phyloP scores from a whole-genome alignment of 2,888 invertebrate species.

The Gastrophysa polygoni region DNA sequence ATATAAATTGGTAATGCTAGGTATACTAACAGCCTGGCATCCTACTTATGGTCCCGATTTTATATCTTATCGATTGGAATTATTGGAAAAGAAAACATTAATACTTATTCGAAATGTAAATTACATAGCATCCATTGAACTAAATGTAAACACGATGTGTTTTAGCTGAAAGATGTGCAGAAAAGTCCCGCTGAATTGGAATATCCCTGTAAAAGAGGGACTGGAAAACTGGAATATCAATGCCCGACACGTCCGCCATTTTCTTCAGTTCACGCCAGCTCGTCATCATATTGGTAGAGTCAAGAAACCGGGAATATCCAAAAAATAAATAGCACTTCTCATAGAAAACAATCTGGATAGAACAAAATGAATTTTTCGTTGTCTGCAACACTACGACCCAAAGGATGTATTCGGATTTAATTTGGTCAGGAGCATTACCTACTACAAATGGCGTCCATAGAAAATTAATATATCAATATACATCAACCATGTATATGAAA shows the following conservation, averaged over 20 bases:
- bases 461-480: constrained; percentile 4
- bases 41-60: constrained; percentile 54
- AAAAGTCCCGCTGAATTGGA: constrained; percentile 22
- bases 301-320: not conserved
- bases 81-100: not conserved
- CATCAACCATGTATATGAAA: too few relatives aligned
- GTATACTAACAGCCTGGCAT: constrained; percentile 56
- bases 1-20: constrained; percentile 58
- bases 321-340: constrained; percentile 6
- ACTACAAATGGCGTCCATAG: constrained; percentile 4
- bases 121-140: too few relatives aligned
- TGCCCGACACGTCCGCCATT: constrained; percentile 42
- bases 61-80: constrained; percentile 28
- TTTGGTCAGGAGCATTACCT: not conserved
- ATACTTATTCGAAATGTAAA: not conserved
- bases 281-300: constrained; percentile 1
- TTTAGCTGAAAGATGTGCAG: constrained; percentile 38
- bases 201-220: constrained; percentile 24
- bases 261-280: constrained; percentile 37
- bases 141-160: not conserved
- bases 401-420: not conserved
- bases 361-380: not conserved
- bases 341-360: not conserved
- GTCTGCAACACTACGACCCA: not conserved
- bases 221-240: not conserved